Conservation (phyloP, 2,113 vertebrate genomes). For the Helogale parvula region DNA sequence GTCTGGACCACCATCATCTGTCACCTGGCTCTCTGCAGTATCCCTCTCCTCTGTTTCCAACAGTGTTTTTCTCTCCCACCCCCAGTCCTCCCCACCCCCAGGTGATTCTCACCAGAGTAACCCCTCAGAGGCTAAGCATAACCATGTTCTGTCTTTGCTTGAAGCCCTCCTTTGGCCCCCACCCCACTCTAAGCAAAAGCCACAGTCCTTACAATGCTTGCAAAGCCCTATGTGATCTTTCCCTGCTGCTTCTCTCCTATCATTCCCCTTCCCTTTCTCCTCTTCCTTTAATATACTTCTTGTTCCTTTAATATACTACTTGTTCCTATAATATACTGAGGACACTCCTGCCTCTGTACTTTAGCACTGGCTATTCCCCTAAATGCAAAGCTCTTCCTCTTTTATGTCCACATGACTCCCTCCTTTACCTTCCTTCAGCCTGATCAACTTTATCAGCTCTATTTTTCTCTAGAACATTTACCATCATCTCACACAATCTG, state of each 20-base stretch:
- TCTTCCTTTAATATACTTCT: not conserved
- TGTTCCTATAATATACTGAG: not conserved
- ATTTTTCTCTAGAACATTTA: not conserved
- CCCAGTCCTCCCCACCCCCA: accelerated
- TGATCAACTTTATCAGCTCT: not conserved
- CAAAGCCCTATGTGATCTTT: not conserved
- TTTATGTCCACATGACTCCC: not conserved
- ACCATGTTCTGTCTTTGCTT: not conserved
- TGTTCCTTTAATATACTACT: not conserved
- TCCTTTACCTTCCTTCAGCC: not conserved
- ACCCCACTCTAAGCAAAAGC: not conserved
- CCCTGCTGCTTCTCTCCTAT: not conserved
- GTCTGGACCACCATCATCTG: not conserved
- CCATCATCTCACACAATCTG: not conserved
- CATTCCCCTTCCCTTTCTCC: not conserved
- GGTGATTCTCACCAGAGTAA: not conserved
- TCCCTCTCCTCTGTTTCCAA: not conserved
- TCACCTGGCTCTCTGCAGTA: not conserved
- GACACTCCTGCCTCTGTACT: not conserved
- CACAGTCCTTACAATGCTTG: not conserved
- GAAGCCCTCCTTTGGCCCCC: not conserved
- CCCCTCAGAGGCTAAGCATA: not conserved
- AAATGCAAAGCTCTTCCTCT: not conserved
- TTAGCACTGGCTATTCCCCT: not conserved
- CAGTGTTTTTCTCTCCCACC: not conserved